Evolutionary conservation across 2,113 vertebrate genomes (phyloP).

Genomic region (Myiozetetes cayanensis): DNA sequence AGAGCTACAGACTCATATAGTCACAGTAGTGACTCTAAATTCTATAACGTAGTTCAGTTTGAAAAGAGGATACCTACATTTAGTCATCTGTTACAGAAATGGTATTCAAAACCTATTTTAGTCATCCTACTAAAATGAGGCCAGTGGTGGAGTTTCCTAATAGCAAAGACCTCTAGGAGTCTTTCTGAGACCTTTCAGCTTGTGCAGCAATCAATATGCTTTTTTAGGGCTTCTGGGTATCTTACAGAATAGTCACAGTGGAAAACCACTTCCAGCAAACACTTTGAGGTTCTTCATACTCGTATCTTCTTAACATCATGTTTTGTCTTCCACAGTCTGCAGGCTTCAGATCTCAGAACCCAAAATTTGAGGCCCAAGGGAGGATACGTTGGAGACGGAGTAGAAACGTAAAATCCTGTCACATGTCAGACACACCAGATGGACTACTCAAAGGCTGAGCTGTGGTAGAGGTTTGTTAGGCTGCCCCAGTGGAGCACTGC

Average conservation of each 20-base stretch:
- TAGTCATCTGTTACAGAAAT: not conserved
- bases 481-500: not conserved
- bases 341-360: not conserved
- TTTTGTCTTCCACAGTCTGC: not conserved
- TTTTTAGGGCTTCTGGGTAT: not conserved
- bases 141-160: not conserved
- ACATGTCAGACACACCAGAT: not conserved
- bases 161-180: not conserved
- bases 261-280: not conserved
- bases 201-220: not conserved
- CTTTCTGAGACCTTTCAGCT: not conserved
- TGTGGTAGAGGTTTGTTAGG: not conserved
- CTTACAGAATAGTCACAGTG: not conserved
- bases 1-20: not conserved
- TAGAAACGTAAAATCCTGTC: not conserved
- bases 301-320: not conserved
- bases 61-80: not conserved
- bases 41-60: not conserved
- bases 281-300: not conserved
- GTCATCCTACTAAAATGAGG: not conserved
- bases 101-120: not conserved
- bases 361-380: not conserved
- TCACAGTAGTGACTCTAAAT: not conserved
- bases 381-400: not conserved
- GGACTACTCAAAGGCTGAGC: not conserved